These are phyloP conservation scores for Epistrophe grossulariae DNA, from an alignment of 2,888 invertebrate species.

Conservation along the genomic window DNA sequence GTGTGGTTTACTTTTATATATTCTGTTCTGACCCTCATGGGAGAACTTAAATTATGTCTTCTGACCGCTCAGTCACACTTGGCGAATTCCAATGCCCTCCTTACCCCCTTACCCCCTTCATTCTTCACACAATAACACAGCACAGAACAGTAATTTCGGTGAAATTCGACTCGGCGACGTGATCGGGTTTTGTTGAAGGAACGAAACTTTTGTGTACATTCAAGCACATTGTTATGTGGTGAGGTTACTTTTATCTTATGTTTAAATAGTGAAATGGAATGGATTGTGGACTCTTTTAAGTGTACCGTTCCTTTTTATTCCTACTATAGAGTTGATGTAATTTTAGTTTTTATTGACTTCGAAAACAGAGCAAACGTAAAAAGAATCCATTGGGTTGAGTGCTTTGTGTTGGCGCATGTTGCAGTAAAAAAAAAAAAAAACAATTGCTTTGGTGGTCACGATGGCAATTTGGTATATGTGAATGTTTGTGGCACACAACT, in stretches of 20 bases:
- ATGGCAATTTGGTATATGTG: slow-evolving; percentile 33
- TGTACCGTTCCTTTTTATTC: neutral
- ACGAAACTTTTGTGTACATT: slow-evolving; percentile 56
- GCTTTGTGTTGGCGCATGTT: slow-evolving; percentile 53
- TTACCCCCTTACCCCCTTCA: neutral
- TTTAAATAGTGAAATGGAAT: slow-evolving; percentile 48
- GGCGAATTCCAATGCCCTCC: slow-evolving; percentile 32
- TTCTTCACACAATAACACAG: neutral
- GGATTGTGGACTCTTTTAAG: slow-evolving; percentile 36
- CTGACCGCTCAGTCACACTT: slow-evolving; percentile 68
- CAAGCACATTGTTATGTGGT: slow-evolving; percentile 35
- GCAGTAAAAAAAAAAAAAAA: slow-evolving; percentile 49
- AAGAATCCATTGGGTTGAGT: slow-evolving; percentile 61
- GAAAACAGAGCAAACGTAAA: slow-evolving; percentile 52
- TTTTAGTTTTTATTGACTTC: slow-evolving; percentile 68
- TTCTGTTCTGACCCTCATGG: slow-evolving; percentile 34
- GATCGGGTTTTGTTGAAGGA: slow-evolving; percentile 70
- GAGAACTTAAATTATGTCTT: slow-evolving; percentile 69
- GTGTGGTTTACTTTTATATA: slow-evolving; percentile 66
- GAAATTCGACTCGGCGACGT: slow-evolving; percentile 66
- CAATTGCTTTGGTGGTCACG: slow-evolving; percentile 56
- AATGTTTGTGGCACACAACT: slow-evolving; percentile 18
- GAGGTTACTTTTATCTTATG: slow-evolving; percentile 59
- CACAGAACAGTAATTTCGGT: slow-evolving; percentile 42
- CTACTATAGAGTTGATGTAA: slow-evolving; percentile 36